These are phyloP conservation scores for Lagenorhynchus albirostris DNA, from an alignment of 2,113 vertebrate genomes.

Conservation along the genomic window DNA sequence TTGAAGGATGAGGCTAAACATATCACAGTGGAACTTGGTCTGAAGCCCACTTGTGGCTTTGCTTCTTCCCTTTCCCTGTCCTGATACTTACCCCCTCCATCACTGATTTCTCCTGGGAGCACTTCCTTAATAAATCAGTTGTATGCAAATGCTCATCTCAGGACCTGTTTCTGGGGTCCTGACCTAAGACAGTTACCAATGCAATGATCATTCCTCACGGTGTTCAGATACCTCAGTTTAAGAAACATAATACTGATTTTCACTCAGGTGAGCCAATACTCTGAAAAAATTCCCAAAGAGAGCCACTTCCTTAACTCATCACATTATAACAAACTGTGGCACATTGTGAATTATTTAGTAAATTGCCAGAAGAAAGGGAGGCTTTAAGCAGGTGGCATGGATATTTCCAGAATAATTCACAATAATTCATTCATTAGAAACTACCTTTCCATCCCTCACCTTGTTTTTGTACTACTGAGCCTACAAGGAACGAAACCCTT, in stretches of 20 bases:
- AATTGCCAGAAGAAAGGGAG: not conserved
- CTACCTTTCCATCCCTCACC: not conserved
- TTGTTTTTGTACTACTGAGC: not conserved
- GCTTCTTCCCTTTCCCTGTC: not conserved
- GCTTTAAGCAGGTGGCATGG: not conserved
- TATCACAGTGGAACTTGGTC: no score
- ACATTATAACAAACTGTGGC: not conserved
- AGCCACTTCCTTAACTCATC: not conserved
- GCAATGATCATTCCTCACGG: not conserved
- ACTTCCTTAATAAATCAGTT: conserved; percentile 7
- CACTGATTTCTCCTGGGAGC: not conserved
- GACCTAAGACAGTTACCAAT: not conserved
- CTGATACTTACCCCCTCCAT: not conserved
- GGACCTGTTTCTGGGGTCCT: not conserved
- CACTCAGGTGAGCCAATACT: not conserved
- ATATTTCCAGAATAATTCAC: not conserved
- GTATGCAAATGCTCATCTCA: not conserved
- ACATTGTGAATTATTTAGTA: not conserved
- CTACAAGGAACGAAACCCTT: not conserved
- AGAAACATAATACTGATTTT: not conserved
- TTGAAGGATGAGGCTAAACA: fast-evolving
- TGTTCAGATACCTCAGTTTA: not conserved
- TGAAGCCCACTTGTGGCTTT: not conserved
- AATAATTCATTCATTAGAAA: not conserved
- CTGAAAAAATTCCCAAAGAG: not conserved